phyloP scores from a whole-genome alignment of 2,113 vertebrate genomes.

The Noctilio leporinus region DNA sequence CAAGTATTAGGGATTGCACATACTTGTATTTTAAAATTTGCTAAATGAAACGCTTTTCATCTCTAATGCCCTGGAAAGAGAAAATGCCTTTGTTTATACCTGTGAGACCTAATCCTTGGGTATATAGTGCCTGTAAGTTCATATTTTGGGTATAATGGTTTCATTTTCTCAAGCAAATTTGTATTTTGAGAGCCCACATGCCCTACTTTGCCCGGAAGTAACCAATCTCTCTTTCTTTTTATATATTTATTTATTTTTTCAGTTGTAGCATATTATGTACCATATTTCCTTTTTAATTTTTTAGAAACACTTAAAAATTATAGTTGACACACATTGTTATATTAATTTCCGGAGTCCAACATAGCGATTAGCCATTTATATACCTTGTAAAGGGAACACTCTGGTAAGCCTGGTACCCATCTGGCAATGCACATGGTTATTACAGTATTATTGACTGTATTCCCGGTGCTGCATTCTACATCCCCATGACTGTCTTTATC shows the following conservation, averaged over 20 bases:
- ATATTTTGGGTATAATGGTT: slow-evolving; percentile 48
- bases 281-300: background rate
- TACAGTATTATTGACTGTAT: background rate
- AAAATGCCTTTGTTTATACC: slow-evolving; percentile 48
- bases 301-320: background rate
- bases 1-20: background rate
- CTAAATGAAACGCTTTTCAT: slow-evolving; percentile 52
- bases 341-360: background rate
- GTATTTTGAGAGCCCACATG: slow-evolving; percentile 43
- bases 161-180: slow-evolving; percentile 57
- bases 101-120: slow-evolving; percentile 29
- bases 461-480: background rate
- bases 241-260: slow-evolving; percentile 30
- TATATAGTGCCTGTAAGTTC: slow-evolving; percentile 34
- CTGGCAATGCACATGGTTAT: background rate
- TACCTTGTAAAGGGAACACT: background rate
- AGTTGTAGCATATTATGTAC: background rate
- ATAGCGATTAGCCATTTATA: background rate
- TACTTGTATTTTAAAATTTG: slow-evolving; percentile 12
- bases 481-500: background rate
- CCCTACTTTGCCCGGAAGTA: slow-evolving; percentile 54
- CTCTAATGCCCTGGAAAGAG: background rate
- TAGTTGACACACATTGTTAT: background rate
- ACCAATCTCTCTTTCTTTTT: slow-evolving; percentile 4
- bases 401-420: background rate